Evolutionary conservation across 2,888 invertebrate genomes (phyloP), one percentile per base, ranked within the genome.

Genomic region (Platycnemis pennipes): DNA sequence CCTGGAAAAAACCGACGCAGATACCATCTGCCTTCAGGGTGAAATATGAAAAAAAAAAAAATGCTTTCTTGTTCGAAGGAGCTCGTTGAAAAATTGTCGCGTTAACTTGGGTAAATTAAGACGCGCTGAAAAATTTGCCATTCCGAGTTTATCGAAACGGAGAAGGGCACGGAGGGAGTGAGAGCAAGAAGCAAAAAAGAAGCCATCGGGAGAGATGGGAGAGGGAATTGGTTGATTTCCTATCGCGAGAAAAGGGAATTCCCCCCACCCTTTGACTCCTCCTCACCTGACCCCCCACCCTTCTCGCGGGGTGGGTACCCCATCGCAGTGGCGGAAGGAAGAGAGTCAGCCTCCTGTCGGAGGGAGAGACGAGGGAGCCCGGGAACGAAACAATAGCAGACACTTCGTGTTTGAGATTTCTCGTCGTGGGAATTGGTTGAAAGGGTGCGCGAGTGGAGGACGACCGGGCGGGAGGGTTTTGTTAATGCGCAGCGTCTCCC

Each of bases 201-300:
- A 16, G 77, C 0, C 37, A 26, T 22, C 5, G 1, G 31, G 37
- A 2, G 37, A 77, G 31, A 77, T 77, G 31, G 77, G 77, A 37
- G 56, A 56, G 89, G 37, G 56, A 89, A 89, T 89, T 89, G 56
- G 53, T 89, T 89, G 89, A 89, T 89, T 89, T 89, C 89, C 89
- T 89, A 89, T 89, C 44, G 89, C 22, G 46, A 87, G 45, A 46
- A 87, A 87, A 46, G 87, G 46, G 45, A 19, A 46, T 44, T 45
- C 46, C 45, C 7, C 45, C n/a, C 45, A 26, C 87, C 22, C 37
- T 63, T 13, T 37, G 77, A 37, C n/a, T 46, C n/a, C 16, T 26
- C 69, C 7, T 13, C 31, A 22, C 31, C 8, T 16, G 37, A 77
- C 5, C 77, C 13, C 63, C 31, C 16, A 37, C 37, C 37, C 11